Evolutionary conservation across 2,113 vertebrate genomes (phyloP).

Genomic region (Laterallus jamaicensis): DNA sequence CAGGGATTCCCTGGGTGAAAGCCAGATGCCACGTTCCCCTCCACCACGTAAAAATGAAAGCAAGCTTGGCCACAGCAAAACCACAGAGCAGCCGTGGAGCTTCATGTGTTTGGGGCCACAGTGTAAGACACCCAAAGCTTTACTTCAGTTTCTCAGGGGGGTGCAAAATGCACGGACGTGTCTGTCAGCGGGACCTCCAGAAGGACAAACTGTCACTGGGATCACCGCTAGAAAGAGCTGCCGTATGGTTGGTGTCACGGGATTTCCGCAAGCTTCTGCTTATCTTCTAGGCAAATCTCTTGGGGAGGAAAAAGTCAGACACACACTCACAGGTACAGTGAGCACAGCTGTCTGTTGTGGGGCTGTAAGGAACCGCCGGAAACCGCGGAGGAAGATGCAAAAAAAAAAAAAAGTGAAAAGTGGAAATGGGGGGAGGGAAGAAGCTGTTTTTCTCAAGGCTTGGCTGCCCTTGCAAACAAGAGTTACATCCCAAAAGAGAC

Average conservation of each 20-base stretch:
- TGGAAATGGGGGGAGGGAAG: neutral
- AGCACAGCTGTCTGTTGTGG: constrained; percentile 47
- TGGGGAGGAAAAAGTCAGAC: neutral
- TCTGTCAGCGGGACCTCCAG: neutral
- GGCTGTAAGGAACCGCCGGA: constrained; percentile 17
- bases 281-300: constrained; percentile 31
- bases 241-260: neutral
- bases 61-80: neutral
- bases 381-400: neutral
- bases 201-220: neutral
- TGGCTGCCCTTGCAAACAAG: neutral
- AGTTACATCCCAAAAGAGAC: neutral
- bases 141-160: neutral
- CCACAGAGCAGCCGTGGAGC: neutral
- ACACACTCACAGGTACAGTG: neutral
- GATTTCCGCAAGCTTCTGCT: constrained; percentile 18
- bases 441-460: constrained; percentile 36
- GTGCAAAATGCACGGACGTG: neutral
- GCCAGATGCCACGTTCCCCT: neutral
- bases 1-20: neutral
- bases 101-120: neutral
- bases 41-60: neutral
- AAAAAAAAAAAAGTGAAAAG: neutral
- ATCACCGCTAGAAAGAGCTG: neutral
- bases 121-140: neutral